phyloP scores from a whole-genome alignment of 2,113 vertebrate genomes.

The human region DNA sequence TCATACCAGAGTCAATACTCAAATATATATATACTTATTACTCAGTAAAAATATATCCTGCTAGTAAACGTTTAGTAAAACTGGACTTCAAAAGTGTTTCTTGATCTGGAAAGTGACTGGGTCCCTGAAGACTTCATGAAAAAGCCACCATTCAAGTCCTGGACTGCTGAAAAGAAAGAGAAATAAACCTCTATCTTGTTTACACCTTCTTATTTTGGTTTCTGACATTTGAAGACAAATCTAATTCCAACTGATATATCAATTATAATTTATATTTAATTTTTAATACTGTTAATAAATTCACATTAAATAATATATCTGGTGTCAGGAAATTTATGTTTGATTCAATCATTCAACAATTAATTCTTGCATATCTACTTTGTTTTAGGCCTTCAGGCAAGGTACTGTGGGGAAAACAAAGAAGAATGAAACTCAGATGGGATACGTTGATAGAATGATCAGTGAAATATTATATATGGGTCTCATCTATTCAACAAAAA shows the following conservation, averaged over 20 bases:
- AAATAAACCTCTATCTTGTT: background rate
- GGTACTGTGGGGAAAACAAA: background rate
- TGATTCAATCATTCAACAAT: background rate
- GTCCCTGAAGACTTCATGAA: background rate
- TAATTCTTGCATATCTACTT: background rate
- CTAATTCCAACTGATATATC: background rate
- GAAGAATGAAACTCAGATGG: background rate
- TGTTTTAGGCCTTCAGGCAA: background rate
- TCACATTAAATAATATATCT: background rate
- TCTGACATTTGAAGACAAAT: slow-evolving; percentile 25
- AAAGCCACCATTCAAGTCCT: background rate
- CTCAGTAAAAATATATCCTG: background rate
- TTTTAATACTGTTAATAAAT: slow-evolving; percentile 18
- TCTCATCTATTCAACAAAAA: background rate
- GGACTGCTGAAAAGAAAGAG: background rate
- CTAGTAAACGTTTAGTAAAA: slow-evolving; percentile 3
- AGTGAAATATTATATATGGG: background rate
- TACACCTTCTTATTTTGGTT: slow-evolving; percentile 28
- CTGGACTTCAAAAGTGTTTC: background rate
- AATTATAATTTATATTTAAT: slow-evolving; percentile 30
- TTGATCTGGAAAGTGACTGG: background rate
- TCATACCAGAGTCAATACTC: slow-evolving; percentile 42
- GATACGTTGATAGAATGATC: background rate
- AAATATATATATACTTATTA: background rate
- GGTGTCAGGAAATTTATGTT: slow-evolving; percentile 20